Evolutionary conservation across 2,888 invertebrate genomes (phyloP).

Genomic region (Euplagia quadripunctaria): DNA sequence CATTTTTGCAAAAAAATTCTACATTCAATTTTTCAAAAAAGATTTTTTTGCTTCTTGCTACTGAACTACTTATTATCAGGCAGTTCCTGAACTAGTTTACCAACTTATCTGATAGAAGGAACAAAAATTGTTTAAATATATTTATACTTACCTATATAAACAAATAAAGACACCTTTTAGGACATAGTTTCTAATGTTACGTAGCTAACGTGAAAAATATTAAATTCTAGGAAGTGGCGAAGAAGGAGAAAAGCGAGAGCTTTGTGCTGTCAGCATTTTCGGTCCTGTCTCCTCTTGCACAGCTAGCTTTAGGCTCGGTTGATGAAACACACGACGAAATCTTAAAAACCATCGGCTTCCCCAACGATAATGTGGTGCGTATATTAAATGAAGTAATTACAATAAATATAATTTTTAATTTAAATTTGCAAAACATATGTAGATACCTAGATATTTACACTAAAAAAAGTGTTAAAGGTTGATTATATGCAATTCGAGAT

Average conservation of each 20-base stretch:
- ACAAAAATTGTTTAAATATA: background rate
- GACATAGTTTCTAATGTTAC: background rate
- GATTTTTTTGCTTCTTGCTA: too few relatives aligned
- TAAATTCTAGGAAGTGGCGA: slow-evolving; percentile 66
- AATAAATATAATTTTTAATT: background rate
- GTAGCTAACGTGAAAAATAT: too few relatives aligned
- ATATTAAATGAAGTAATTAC: background rate
- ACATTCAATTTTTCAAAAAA: too few relatives aligned
- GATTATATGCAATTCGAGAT: too few relatives aligned
- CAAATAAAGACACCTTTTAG: background rate
- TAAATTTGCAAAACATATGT: too few relatives aligned
- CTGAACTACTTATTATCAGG: too few relatives aligned
- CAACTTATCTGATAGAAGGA: background rate
- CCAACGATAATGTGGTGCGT: slow-evolving; percentile 67
- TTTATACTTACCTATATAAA: background rate
- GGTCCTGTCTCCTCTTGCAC: slow-evolving; percentile 74
- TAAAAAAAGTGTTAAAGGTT: too few relatives aligned
- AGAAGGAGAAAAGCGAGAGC: slow-evolving; percentile 62
- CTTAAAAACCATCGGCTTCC: slow-evolving; percentile 66
- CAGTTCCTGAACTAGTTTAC: background rate
- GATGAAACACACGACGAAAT: slow-evolving; percentile 75
- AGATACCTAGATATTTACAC: too few relatives aligned
- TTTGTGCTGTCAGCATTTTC: slow-evolving; percentile 81
- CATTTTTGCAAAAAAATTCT: too few relatives aligned
- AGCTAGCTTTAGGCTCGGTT: slow-evolving; percentile 70